phyloP scores from a whole-genome alignment of 92 coral and sea anemone genomes.

The Bergia sp. region DNA sequence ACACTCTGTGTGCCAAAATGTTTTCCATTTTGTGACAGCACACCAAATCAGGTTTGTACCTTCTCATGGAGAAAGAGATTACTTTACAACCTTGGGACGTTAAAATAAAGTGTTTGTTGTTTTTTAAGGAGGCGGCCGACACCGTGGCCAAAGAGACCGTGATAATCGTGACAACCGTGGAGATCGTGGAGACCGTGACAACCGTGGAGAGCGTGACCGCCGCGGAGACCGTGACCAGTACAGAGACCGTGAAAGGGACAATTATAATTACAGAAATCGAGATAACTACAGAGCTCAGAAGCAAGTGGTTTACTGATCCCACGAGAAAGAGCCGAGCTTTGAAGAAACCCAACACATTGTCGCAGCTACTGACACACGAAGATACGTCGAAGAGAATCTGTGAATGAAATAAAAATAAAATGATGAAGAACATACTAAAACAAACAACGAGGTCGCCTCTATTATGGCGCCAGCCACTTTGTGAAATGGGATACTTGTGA shows the following conservation, averaged over 20 bases:
- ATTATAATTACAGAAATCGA: slow-evolving; percentile 47
- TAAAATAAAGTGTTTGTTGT: no score
- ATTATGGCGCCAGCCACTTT: slow-evolving; percentile 42
- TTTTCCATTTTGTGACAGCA: no score
- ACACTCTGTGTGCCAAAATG: no score
- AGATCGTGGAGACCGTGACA: slow-evolving; percentile 16
- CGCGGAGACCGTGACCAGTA: slow-evolving; percentile 48
- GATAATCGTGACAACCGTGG: slow-evolving; percentile 14
- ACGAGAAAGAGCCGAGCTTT: background rate
- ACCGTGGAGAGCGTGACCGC: slow-evolving; percentile 16
- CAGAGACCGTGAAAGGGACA: slow-evolving; percentile 41
- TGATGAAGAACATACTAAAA: background rate
- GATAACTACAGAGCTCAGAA: slow-evolving; percentile 37
- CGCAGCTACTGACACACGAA: background rate
- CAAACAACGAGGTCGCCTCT: background rate
- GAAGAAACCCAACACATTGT: background rate
- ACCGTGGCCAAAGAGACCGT: slow-evolving; percentile 59
- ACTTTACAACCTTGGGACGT: no score
- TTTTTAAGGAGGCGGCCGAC: slow-evolving; percentile 55
- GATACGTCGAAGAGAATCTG: background rate
- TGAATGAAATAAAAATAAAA: background rate
- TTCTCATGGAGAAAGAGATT: no score
- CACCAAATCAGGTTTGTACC: no score
- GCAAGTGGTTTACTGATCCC: slow-evolving; percentile 25
- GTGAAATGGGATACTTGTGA: background rate